Conservation (phyloP, 2,113 vertebrate species). For the Pelusios castaneus region DNA sequence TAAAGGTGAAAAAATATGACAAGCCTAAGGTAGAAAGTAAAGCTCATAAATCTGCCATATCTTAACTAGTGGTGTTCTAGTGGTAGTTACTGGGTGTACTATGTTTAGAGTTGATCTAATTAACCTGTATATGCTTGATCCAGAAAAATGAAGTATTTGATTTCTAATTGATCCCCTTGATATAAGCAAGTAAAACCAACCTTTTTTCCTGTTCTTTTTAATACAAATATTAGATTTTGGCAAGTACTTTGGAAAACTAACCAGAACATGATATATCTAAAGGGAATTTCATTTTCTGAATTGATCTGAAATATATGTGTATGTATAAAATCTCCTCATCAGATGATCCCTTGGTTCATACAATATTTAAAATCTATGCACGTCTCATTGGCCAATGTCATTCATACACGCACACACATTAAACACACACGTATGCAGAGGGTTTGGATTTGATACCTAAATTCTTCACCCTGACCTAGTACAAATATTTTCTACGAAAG, state of each 20-base stretch:
- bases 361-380: background rate
- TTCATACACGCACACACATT: background rate
- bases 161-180: slow-evolving; percentile 59
- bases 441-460: background rate
- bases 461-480: background rate
- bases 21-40: slow-evolving; percentile 82
- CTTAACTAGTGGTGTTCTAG: slow-evolving; percentile 81
- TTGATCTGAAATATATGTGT: background rate
- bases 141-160: slow-evolving; percentile 61
- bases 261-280: background rate
- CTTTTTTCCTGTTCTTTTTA: slow-evolving; percentile 13
- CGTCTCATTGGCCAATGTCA: background rate
- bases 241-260: background rate
- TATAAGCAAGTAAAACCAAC: slow-evolving; percentile 15
- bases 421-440: background rate
- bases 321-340: background rate
- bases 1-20: slow-evolving; percentile 85
- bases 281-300: background rate
- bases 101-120: slow-evolving; percentile 60
- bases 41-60: slow-evolving; percentile 81
- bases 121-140: slow-evolving; percentile 53
- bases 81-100: slow-evolving; percentile 70
- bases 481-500: background rate
- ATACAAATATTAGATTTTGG: background rate
- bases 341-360: background rate